phyloP scores from a whole-genome alignment of 2,113 vertebrate species.

The Recurvirostra avosetta region DNA sequence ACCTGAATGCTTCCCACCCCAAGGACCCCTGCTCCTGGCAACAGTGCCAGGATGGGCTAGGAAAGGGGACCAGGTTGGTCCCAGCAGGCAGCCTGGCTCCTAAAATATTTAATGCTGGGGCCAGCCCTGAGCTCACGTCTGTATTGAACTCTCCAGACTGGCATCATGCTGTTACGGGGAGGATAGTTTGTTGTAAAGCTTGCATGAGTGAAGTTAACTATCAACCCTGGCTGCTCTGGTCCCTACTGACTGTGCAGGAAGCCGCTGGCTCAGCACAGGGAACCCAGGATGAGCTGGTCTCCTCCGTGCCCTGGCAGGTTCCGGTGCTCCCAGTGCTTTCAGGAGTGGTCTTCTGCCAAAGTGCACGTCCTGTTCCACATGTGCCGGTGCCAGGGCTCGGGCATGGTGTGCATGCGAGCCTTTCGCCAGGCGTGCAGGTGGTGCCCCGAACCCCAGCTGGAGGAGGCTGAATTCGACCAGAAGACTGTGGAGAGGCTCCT shows the following conservation, averaged over 20 bases:
- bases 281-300: neutral
- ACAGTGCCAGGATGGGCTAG: neutral
- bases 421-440: slow-evolving; percentile 75
- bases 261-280: neutral
- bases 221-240: neutral
- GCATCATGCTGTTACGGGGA: neutral
- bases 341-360: slow-evolving; percentile 73
- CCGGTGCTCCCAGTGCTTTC: slow-evolving; percentile 72
- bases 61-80: neutral
- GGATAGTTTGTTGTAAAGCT: neutral
- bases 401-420: slow-evolving; percentile 56
- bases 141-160: neutral
- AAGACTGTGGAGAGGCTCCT: slow-evolving; percentile 75
- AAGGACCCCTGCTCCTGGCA: neutral
- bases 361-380: slow-evolving; percentile 75
- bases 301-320: slow-evolving; percentile 69
- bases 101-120: neutral
- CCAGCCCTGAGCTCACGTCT: neutral
- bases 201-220: neutral
- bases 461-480: slow-evolving; percentile 55
- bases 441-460: slow-evolving; percentile 29
- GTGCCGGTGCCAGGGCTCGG: neutral
- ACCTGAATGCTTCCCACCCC: neutral
- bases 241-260: fast-evolving
- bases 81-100: neutral